phyloP scores from a whole-genome alignment of 2,888 invertebrate genomes.

The Drosophila kambysellisi region DNA sequence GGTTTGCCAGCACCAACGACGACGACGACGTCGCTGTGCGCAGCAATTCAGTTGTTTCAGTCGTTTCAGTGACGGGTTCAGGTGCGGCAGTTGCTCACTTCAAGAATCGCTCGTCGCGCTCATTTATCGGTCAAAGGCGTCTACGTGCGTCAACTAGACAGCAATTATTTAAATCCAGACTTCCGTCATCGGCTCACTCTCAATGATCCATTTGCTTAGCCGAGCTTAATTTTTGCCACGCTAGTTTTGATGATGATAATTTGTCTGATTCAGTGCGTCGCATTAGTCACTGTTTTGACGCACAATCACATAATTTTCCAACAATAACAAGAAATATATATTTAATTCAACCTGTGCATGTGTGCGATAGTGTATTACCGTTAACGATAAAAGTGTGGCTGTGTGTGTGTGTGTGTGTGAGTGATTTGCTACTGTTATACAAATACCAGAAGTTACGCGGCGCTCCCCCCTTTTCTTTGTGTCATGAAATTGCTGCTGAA shows the following conservation, averaged over 20 bases:
- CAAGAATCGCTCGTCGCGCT: constrained; percentile 27
- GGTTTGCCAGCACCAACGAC: constrained; percentile 17
- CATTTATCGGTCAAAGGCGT: constrained; percentile 56
- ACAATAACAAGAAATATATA: background rate
- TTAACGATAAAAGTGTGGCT: background rate
- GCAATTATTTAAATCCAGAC: background rate
- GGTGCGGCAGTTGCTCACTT: constrained; percentile 69
- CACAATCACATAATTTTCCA: background rate
- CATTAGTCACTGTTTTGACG: constrained; percentile 27
- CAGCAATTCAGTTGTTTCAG: constrained; percentile 61
- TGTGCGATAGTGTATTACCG: background rate
- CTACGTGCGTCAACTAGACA: constrained; percentile 37
- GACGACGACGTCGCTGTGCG: constrained; percentile 14
- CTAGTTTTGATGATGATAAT: constrained; percentile 15
- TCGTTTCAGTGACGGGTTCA: constrained; percentile 76
- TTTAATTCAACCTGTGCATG: background rate
- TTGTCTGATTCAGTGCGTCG: constrained; percentile 32
- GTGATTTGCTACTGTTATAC: constrained; percentile 19
- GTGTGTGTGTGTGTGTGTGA: constrained; percentile 6
- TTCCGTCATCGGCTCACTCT: background rate
- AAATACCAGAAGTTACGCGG: background rate
- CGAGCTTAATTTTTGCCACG: background rate
- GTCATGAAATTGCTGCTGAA: constrained; percentile 84
- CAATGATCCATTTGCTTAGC: background rate
- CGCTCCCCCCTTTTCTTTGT: background rate